Conservation (phyloP, 2,797 vertebrate species). For the Alectoris magna region DNA sequence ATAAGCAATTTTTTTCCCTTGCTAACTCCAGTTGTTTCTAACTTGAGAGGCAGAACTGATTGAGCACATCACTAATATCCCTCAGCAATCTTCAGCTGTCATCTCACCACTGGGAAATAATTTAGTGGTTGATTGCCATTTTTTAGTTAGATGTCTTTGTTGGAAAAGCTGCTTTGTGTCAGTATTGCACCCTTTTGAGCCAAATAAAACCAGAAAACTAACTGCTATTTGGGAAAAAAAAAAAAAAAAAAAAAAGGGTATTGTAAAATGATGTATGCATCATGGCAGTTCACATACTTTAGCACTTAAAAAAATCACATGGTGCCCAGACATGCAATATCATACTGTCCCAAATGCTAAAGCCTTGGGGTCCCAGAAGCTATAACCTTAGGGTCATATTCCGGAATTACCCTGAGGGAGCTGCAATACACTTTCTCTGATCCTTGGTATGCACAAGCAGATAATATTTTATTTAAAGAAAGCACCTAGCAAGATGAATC, state of each 20-base stretch:
- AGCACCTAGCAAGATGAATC: not conserved
- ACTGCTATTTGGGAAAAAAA: not conserved
- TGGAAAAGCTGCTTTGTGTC: not conserved
- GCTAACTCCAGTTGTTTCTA: not conserved
- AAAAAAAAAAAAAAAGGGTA: not conserved
- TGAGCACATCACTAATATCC: not conserved
- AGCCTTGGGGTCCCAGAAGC: not conserved
- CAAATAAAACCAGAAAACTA: not conserved
- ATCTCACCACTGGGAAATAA: not conserved
- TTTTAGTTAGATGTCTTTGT: not conserved
- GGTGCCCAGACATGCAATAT: not conserved
- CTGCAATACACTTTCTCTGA: not conserved
- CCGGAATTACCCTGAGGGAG: not conserved
- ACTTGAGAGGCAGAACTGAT: not conserved
- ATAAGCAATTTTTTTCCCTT: not conserved
- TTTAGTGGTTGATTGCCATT: not conserved
- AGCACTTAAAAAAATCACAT: not conserved
- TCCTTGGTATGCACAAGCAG: not conserved
- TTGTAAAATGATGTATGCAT: not conserved
- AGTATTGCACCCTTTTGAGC: not conserved
- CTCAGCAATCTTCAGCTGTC: not conserved
- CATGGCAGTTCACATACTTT: not conserved
- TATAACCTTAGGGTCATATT: not conserved
- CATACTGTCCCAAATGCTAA: not conserved
- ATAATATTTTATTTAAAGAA: conserved; percentile 15